Conservation (phyloP, 1,140 invertebrate genomes). For the Lasioglossum baleicum region DNA sequence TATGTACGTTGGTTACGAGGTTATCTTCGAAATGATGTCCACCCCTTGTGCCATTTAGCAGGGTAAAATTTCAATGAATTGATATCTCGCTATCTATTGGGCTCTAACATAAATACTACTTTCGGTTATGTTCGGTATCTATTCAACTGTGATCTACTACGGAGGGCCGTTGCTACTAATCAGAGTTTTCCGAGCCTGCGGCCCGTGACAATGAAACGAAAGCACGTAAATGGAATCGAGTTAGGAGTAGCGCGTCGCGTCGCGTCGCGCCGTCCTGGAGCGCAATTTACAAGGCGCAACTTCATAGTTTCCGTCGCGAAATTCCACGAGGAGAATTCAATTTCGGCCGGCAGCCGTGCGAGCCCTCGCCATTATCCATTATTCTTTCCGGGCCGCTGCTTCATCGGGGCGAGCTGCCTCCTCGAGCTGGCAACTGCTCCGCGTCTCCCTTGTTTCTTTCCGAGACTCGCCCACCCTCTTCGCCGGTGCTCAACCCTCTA, state of each 20-base stretch:
- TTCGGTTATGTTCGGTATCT: too few species aligned
- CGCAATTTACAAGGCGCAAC: slow-evolving; percentile 9
- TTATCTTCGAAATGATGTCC: too few species aligned
- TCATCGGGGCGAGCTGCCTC: not conserved
- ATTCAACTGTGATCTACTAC: not conserved
- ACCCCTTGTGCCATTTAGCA: too few species aligned
- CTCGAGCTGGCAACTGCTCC: not conserved
- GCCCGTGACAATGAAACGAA: not conserved
- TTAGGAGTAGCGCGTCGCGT: not conserved
- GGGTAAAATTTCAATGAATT: too few species aligned
- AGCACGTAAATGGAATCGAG: not conserved
- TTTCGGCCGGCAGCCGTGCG: slow-evolving; percentile 6
- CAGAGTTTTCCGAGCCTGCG: not conserved
- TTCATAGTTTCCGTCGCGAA: not conserved
- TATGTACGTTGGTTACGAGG: too few species aligned
- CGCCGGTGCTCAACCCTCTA: too few species aligned
- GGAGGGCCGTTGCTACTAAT: not conserved
- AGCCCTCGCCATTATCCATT: slow-evolving; percentile 5
- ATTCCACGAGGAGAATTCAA: slow-evolving; percentile 15
- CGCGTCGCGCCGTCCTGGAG: not conserved
- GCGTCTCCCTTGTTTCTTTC: too few species aligned
- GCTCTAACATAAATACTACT: too few species aligned
- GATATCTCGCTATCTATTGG: too few species aligned
- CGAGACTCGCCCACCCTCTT: too few species aligned
- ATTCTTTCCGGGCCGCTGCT: not conserved